Base-by-base conservation (phyloP, 2,113 vertebrate genomes). In the Symphodus melops region DNA sequence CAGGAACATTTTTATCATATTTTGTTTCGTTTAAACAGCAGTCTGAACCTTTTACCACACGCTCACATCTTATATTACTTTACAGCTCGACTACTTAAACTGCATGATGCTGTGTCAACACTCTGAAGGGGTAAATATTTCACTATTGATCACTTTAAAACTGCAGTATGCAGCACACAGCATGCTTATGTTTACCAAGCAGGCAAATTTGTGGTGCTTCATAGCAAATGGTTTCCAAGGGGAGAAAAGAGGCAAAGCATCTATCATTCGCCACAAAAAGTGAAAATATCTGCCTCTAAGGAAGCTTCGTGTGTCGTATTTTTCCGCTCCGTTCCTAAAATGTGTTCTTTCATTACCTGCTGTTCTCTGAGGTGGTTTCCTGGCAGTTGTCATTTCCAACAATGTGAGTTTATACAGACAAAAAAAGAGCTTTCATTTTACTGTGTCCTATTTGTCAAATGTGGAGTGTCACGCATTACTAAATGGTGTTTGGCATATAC, bases 91-190 rank as follows among this genome's bases (percentile, higher is more conserved):
- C 55, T 57, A 23, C 13, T 5, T 58, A 49, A 79, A 67, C 44
- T 52, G 60, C 53, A 65, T 37, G 20, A 44, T 63, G 54, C 59
- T 41, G n/a, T 65, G 61, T n/a, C 44, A 28, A 56, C 60, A 56
- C 7, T 9, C 25, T 6, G 49, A 64, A 23, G 8, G 8, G 57
- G n/a, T 21, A 12, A 62, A 37, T 6, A 19, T 56, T 17, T 72
- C 37, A 23, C 63, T 53, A 79, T 60, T 75, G 72, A 72, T 68
- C 63, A 72, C 48, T 72, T 44, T 6, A 72, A 72, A 75, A 39
- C 75, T 19, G 54, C 44, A 28, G 67, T 3, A 19, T 52, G 19
- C 23, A 2, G 2, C 54, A 39, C 25, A 28, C 53, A 64, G 52
- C 68, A 37, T 55, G 59, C 66, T 2, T 52, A n/a, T 79, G 65